These are phyloP conservation scores for Pseudanteris insignis DNA, from an alignment of 2,888 invertebrate genomes.

Conservation along the genomic window DNA sequence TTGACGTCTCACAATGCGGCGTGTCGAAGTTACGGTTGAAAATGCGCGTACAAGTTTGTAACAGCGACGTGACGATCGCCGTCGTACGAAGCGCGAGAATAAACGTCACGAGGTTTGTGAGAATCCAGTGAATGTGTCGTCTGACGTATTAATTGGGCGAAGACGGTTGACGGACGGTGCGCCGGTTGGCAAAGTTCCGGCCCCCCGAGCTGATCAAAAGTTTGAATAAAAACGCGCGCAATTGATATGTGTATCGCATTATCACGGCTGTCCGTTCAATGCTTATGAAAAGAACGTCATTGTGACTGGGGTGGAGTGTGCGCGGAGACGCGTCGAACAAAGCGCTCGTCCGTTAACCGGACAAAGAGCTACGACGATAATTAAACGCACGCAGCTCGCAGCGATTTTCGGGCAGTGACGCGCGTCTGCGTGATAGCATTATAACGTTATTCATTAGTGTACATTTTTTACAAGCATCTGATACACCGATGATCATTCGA, in stretches of 20 bases:
- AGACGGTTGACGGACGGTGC: neutral
- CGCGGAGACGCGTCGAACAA: neutral
- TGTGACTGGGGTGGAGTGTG: neutral
- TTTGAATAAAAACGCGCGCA: constrained; percentile 13
- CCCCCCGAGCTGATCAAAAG: constrained; percentile 4
- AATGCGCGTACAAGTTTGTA: neutral
- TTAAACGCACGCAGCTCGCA: no score
- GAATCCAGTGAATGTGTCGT: neutral
- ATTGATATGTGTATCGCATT: constrained; percentile 22
- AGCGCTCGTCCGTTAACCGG: constrained; percentile 1
- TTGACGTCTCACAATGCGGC: no score
- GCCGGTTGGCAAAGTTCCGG: no score
- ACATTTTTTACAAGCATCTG: constrained; percentile 29
- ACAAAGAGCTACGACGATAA: neutral
- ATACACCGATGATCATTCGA: constrained; percentile 1
- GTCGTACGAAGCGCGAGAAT: constrained; percentile 3
- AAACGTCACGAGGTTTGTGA: constrained; percentile 3
- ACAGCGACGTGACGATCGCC: constrained; percentile 5
- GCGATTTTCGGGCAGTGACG: constrained; percentile 19
- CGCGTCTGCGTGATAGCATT: constrained; percentile 5
- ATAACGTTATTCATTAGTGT: constrained; percentile 14
- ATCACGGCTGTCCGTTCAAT: constrained; percentile 9
- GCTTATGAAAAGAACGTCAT: constrained; percentile 12
- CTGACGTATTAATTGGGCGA: neutral
- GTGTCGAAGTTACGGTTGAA: no score